Conservation (phyloP, 2,888 invertebrate species). For the Ichneumoninae sp. region DNA sequence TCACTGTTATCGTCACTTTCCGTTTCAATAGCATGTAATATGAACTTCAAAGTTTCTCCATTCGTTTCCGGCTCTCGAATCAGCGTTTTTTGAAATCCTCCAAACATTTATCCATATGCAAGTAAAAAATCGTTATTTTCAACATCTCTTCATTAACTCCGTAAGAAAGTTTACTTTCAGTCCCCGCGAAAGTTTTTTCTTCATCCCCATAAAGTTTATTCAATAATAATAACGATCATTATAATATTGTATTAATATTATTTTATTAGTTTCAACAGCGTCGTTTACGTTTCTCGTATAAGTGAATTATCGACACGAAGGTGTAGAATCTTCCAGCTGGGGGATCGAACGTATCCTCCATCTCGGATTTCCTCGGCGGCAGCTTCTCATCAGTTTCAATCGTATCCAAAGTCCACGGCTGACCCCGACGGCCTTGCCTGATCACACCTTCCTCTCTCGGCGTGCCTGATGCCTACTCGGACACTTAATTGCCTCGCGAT, state of each 20-base stretch:
- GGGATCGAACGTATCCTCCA: conserved; percentile 16
- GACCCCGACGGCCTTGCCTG: conserved; percentile 73
- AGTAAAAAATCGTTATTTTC: background rate
- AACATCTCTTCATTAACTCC: background rate
- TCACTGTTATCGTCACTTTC: background rate
- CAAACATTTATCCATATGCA: background rate
- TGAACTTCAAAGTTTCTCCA: background rate
- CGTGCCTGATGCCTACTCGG: conserved; percentile 64
- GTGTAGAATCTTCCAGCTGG: background rate
- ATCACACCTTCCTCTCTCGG: conserved; percentile 71
- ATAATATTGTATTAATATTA: background rate
- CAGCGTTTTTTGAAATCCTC: background rate
- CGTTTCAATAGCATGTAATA: background rate
- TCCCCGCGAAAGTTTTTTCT: background rate
- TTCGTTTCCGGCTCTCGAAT: background rate
- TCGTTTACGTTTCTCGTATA: background rate
- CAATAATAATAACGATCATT: background rate
- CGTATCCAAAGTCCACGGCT: conserved; percentile 57
- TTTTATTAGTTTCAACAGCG: background rate
- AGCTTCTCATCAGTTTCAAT: conserved; percentile 38
- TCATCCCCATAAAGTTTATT: background rate
- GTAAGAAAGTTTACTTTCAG: background rate
- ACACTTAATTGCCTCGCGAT: conserved; percentile 28
- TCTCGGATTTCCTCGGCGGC: conserved; percentile 30
- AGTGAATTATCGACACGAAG: background rate